Evolutionary conservation across 2,113 vertebrate species (phyloP), one percentile per base, ranked within the genome.

Genomic region (Carassius carassius): DNA sequence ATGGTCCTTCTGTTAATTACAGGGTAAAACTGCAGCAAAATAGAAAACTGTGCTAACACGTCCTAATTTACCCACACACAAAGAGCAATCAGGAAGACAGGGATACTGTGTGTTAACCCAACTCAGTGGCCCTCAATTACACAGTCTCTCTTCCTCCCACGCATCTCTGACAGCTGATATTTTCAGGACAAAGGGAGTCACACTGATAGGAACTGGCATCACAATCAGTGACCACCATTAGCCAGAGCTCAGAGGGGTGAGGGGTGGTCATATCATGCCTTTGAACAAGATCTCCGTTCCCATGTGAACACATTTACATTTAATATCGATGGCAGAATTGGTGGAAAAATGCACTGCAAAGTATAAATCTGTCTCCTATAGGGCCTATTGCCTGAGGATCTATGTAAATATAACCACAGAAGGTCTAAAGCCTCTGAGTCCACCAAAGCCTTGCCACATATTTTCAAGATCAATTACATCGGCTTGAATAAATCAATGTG

Each of bases 121-220:
- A 73, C 79, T 80, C 75, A 73, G 44, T 49, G 62, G 49, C 47
- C 82, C 41, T 83, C 51, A 82, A 88, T 90, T 88, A 90, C 72
- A 86, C 86, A 32, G 29, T 12, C n/a, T 70, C 65, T 80, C 82
- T 74, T 63, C 78, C 79, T 82, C 84, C 44, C 78, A 86, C 80
- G 80, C 65, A 79, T 56, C 14, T 60, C 63, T 21, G 88, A 83
- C 72, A 88, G 79, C 72, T 86, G 84, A 90, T 86, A 77, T 89
- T 86, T 89, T 79, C 41, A 67, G 67, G 74, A 12, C 81, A 65
- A 87, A 5, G 25, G 44, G 73, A 79, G 62, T 35, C 11, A 58
- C 37, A 23, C 54, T 83, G 69, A 87, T 37, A 81, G 19, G 58
- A 79, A 70, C 70, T 86, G 83, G 58, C 83, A 47, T 63, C 69